Base-by-base conservation (phyloP, 2,888 invertebrate genomes). In the Chesias legatella region DNA sequence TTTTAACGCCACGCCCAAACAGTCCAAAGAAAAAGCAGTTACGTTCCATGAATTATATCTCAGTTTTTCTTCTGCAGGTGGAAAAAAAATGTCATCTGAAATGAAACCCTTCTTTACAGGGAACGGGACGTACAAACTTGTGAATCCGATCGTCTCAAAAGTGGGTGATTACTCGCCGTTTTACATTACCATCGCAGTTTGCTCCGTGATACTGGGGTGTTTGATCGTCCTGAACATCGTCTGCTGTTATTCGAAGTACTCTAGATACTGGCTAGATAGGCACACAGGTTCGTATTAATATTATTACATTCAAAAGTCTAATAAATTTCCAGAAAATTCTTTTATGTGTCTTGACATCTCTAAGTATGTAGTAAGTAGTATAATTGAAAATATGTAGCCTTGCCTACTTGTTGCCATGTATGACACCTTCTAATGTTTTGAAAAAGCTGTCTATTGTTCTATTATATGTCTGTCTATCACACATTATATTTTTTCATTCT, bases 101-200 rank as follows among this genome's bases (percentile, higher is more conserved):
- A 53, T 64, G 65, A 73, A 74, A 63, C 50, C 68, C 78, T 81
- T 72, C 74, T 82, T 85, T 81, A 65, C 82, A 79, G 82, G 71
- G 49, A 81, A 84, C 63, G 80, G 68, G 43, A 82, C 83, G 7
- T 82, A 79, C 62, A 74, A 69, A 63, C 51, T 70, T 36, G 62
- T 80, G 63, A 81, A 79, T 55, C 81, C 79, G 6, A 47, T 35
- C 22, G n/a, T 2, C 17, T 75, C 79, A 8, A 66, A 63, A 58
- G 67, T 82, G 24, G 93, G 94, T 45, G 93, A 96, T 78, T 96
- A 93, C 69, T 93, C 94, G n/a, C 91, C 93, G 28, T 96, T 97
- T 84, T 96, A 96, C 88, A 91, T 94, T 57, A 91, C 92, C 9
- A 93, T 96, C 51, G 92, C 93, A 13, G 91, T 96, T 71, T 94